Base-by-base conservation (phyloP, 2,888 invertebrate genomes). In the Archips crataeganus region DNA sequence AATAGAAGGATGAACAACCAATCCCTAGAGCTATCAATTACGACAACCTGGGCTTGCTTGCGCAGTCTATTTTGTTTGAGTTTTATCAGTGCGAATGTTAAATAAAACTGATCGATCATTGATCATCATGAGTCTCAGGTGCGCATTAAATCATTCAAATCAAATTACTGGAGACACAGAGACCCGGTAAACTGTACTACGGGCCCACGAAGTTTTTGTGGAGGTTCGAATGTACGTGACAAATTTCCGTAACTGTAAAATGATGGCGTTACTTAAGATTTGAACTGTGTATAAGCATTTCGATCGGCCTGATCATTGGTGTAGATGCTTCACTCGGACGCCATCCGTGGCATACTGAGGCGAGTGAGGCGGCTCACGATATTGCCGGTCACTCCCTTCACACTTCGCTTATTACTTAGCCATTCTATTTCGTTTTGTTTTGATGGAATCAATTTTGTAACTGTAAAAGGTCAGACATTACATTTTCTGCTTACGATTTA, bases 11-110 rank as follows among this genome's bases (percentile, higher is more conserved):
- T 67, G 80, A 78, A 62, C 64, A 62, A 49, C 70, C 73, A 68
- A 76, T 74, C 73, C 78, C 79, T 75, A 75, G 78, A 80, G 81
- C 80, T 83, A 85, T 84, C 80, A 83, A 84, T 85, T 84, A 84
- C 79, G 79, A 64, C 67, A 69, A 72, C 51, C 51, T 60, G 60
- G n/a, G 64, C 45, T 73, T 73, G 73, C 63, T 68, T 62, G 59
- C 49, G 11, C 67, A 68, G 61, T 59, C 68, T 32, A 15, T 51
- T 75, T 71, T 73, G 54, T 68, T 68, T 61, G 13, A 47, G 60
- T 71, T 42, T 62, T 68, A 60, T 32, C 32, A 32, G 57, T 32
- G 57, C 11, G 11, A 57, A 32, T 32, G 57, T 32, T 10, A 54
- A 57, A 57, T 39, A n/a, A 60, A 39, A n/a, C n/a, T n/a, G n/a